These are phyloP conservation scores for Silvanus unidentatus DNA, from an alignment of 2,888 invertebrate species.

Conservation along the genomic window DNA sequence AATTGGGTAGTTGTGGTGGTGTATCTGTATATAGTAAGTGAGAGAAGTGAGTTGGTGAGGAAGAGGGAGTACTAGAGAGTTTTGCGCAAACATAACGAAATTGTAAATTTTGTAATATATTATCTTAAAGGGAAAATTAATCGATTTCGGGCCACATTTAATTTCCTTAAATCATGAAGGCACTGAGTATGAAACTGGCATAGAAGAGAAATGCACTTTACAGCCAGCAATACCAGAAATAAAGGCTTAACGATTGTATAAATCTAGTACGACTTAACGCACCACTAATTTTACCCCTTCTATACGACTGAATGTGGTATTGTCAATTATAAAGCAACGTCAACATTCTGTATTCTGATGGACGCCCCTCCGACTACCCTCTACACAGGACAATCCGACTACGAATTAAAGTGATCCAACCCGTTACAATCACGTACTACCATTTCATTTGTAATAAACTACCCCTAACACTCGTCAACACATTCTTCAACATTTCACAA, in stretches of 20 bases:
- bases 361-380: conserved; percentile 26
- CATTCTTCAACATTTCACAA: conserved; percentile 1
- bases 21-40: too few species aligned
- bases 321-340: conserved; percentile 34
- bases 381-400: conserved; percentile 12
- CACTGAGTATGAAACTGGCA: conserved; percentile 17
- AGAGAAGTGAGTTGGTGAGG: too few species aligned
- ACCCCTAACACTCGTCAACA: conserved; percentile 5
- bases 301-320: conserved; percentile 30
- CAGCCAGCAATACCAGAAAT: conserved; percentile 11
- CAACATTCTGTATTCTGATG: conserved; percentile 28
- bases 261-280: conserved; percentile 35
- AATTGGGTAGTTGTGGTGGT: neutral
- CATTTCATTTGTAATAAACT: conserved; percentile 14
- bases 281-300: conserved; percentile 32
- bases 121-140: conserved; percentile 5
- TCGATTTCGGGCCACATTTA: conserved; percentile 13
- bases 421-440: conserved; percentile 26
- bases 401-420: conserved; percentile 32
- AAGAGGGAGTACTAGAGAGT: conserved; percentile 1
- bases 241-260: conserved; percentile 26
- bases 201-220: conserved; percentile 18
- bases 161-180: conserved; percentile 27
- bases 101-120: conserved; percentile 5
- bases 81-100: conserved; percentile 4